Evolutionary conservation across 2,113 vertebrate genomes (phyloP).

Genomic region (Festucalex cinctus): DNA sequence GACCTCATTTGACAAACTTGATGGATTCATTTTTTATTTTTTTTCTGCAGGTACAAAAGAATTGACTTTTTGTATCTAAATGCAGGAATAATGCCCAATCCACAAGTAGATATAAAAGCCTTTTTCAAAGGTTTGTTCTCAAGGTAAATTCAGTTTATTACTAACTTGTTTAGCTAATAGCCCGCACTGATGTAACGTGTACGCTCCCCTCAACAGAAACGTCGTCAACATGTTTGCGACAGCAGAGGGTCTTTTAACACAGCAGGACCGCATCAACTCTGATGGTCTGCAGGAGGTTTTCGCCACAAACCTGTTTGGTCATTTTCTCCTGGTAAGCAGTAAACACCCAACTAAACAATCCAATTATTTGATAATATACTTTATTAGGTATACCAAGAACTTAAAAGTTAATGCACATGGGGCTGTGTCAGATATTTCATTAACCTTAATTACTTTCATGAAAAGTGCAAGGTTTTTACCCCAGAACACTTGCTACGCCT

Average conservation of each 20-base stretch:
- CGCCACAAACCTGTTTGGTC: slow-evolving; percentile 92
- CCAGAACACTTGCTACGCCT: no score
- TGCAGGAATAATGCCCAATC: slow-evolving; percentile 94
- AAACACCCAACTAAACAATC: slow-evolving; percentile 13
- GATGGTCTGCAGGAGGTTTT: slow-evolving; percentile 92
- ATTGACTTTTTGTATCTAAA: slow-evolving; percentile 91
- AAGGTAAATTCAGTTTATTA: slow-evolving; percentile 69
- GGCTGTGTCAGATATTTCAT: no score
- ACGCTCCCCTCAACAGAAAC: slow-evolving; percentile 68
- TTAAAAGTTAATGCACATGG: background rate
- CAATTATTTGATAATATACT: background rate
- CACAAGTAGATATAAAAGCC: slow-evolving; percentile 78
- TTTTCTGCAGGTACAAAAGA: slow-evolving; percentile 76
- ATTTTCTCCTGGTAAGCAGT: slow-evolving; percentile 92
- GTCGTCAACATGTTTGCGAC: slow-evolving; percentile 85
- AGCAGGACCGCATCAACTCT: slow-evolving; percentile 79
- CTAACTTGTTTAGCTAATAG: background rate
- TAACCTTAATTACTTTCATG: no score
- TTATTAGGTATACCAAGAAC: background rate
- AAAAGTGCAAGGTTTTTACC: no score
- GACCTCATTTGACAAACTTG: no score
- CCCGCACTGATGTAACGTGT: background rate
- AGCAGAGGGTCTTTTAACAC: slow-evolving; percentile 87
- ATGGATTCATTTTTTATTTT: background rate
- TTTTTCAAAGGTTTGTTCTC: slow-evolving; percentile 84